Base-by-base conservation (phyloP, 1,140 invertebrate species). In the Potamilus streckersoni region DNA sequence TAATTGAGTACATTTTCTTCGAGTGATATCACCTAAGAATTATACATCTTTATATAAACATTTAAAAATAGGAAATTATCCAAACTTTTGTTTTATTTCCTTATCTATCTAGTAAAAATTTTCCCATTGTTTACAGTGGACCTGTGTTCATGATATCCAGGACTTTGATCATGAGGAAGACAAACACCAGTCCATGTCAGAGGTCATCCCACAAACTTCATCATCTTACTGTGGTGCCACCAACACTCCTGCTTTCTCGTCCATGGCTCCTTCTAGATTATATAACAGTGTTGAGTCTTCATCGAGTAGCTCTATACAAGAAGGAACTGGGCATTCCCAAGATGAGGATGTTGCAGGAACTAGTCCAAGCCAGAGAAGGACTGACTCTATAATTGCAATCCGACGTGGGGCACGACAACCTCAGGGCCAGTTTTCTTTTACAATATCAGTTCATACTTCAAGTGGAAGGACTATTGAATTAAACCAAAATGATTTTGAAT, bases 141-240 rank as follows among this genome's bases (percentile, higher is more conserved):
- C 95, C 4, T 96, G 95, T 88, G 93, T 98, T 31, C 96, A 98
- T 89, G 96, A 97, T 86, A 96, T 98, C 72, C 95, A 96, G 89
- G 76, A 81, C 67, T 62, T 59, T 19, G 31, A 11, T 19, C 17
- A 5, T 27, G 66, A 78, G n/a, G 60, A 74, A 17, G 20, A 23
- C 14, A 27, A 15, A 2, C 20, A 49, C 0, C 31, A 55, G 38
- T 63, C 31, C 55, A 58, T 20, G 13, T 71, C 68, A 71, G 77
- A 76, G 38, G 71, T 74, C 58, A 69, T 71, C 55, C 79, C 79
- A 5, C 79, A 80, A 31, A 80, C 79, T 57, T 76, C 74, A 12
- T 73, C 71, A 19, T 58, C 74, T 31, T 76, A 73, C 20, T 76
- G 74, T 38, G 20, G 74, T 19, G 74, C 74, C 38, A 78, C 79